Evolutionary conservation across 92 coral and sea anemone species (phyloP).

Genomic region (Hydrozoanthus gracilis): DNA sequence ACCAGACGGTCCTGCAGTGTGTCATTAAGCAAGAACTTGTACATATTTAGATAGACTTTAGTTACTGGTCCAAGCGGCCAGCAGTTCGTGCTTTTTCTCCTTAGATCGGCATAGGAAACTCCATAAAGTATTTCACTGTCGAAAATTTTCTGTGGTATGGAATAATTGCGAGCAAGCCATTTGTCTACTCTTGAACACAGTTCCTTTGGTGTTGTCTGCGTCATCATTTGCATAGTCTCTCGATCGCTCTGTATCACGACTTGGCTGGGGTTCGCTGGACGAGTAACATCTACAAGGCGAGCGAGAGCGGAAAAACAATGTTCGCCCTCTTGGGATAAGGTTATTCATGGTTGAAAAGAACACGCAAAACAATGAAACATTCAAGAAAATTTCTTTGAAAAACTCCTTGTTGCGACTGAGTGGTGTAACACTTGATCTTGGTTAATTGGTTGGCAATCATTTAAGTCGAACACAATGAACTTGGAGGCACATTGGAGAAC

Average conservation of each 20-base stretch:
- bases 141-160: constrained; percentile 16
- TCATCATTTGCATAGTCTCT: constrained; percentile 23
- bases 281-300: constrained; percentile 25
- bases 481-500: no score
- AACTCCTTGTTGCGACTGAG: not conserved
- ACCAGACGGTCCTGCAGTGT: not conserved
- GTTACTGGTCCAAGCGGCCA: constrained; percentile 34
- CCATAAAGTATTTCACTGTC: constrained; percentile 28
- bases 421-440: not conserved
- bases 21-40: constrained; percentile 20
- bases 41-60: constrained; percentile 9
- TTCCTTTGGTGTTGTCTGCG: constrained; percentile 21
- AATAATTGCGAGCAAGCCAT: constrained; percentile 13
- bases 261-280: constrained; percentile 13
- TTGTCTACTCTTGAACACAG: constrained; percentile 17
- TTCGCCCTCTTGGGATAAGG: constrained; percentile 44
- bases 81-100: not conserved
- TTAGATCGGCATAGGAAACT: constrained; percentile 17
- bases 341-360: constrained; percentile 9
- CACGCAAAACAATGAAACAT: not conserved
- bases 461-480: no score
- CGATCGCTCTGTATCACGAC: not conserved
- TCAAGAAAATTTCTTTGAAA: not conserved
- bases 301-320: constrained; percentile 46
- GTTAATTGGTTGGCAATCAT: not conserved